Base-by-base conservation (phyloP, 2,113 vertebrate genomes). In the Melospiza georgiana region DNA sequence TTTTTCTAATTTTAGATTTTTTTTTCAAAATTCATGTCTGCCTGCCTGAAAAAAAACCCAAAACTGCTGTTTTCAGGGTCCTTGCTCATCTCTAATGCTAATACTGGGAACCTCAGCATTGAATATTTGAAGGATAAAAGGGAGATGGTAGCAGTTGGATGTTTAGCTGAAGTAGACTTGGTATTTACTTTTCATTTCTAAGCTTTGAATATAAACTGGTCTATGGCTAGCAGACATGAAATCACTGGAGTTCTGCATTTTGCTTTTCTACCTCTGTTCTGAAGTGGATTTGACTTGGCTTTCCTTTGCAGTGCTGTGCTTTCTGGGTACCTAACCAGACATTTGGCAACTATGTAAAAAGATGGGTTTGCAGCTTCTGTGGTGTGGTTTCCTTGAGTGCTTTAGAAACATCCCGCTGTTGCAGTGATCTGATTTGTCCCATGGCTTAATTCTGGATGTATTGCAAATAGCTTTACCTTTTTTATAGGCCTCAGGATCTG, bases 251-350 rank as follows among this genome's bases (percentile, higher is more conserved):
- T 90, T 97, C 37, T 89, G 46, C 78, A 65, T 86, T 94, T 94
- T 87, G 57, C 66, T 92, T 94, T 92, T 69, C 86, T 69, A n/a
- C 46, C 63, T 95, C 84, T 96, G 94, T 94, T 92, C 35, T 95
- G 94, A 94, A 91, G 91, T 85, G 94, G 78, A 62, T 96, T 88
- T 95, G 93, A 94, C 84, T 74, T 95, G 92, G 92, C 93, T 96
- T 97, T 95, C 84, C 75, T 93, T 58, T 97, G 97, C 92, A 90
- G 85, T 97, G 94, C 44, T 87, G 90, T 97, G 96, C 90, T 94
- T 96, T 93, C 58, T 89, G 71, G 84, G 79, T 95, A 93, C 74
- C 67, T 93, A 95, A 92, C 93, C 79, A 67, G 20, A 54, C 55
- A 18, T 86, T 90, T 96, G 90, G 95, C 78, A 95, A 83, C 49